Evolutionary conservation across 2,888 invertebrate genomes (phyloP), one percentile per base, ranked within the genome.

Genomic region (Amaurobius ferox): DNA sequence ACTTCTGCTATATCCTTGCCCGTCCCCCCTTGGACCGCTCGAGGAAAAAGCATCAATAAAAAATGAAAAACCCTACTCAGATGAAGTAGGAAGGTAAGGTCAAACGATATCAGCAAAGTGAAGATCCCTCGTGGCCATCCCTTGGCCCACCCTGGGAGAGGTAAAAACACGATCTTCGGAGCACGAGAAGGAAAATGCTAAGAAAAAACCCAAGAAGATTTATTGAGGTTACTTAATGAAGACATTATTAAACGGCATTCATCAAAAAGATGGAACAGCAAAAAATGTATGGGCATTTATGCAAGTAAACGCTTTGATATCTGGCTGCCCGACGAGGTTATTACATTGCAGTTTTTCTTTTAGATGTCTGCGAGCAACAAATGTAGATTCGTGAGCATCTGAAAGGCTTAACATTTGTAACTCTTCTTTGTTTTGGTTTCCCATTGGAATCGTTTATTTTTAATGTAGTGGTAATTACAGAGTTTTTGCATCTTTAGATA

Each of bases 221-320:
- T 78, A 85, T 85, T 70, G 83, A 77, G 66, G 62, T n/a, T 19
- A 66, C 72, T 85, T 85, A 85, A 85, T 85, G 83, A 85, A 85
- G 83, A 85, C 83, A 85, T 85, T 85, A 85, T 85, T 85, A 85
- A 67, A 71, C 55, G 64, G 67, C 72, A 74, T 81, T 81, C 80
- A 81, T 81, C 83, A 71, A 83, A 77, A 72, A 28, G 62, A 26
- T 19, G 32, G 28, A 40, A 67, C 26, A 44, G 62, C 11, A 71
- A 71, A 73, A 67, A 80, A 23, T 39, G 66, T 5, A 32, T 19
- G 32, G 32, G 32, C 66, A 32, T 23, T 66, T 66, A 66, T 30
- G 28, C 32, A 28, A 32, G 66, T 35, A 66, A 66, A 66, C 23
- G 66, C 66, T 32, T 66, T n/a, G 29, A 23, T 64, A n/a, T 23